A percentile compares a stretch with the other conserved stretches of the same genome.
Conservation (phyloP, 30 jellyfish, hydroid and myxozoan species). For the Hydractinia symbiolongicarpus region DNA sequence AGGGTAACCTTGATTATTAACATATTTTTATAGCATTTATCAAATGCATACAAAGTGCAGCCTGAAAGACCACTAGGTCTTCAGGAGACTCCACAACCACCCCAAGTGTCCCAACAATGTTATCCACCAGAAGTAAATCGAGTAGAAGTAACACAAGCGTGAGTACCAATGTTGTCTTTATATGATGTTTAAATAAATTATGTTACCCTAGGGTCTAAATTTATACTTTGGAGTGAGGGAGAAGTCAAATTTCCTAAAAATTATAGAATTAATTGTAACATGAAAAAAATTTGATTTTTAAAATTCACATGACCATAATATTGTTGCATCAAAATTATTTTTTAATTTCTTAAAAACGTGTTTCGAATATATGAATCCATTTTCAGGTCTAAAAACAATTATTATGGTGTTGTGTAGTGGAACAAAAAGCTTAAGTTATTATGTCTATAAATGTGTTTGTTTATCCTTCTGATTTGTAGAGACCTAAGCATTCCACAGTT, state of each 20-base stretch:
- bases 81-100: slow-evolving; percentile 41
- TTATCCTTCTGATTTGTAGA: slow-evolving; percentile 45
- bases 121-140: slow-evolving; percentile 70
- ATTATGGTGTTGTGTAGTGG: too few species aligned
- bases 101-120: slow-evolving; percentile 55
- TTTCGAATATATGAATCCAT: too few species aligned
- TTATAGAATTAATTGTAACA: too few species aligned
- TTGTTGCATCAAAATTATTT: too few species aligned
- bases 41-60: slow-evolving; percentile 47
- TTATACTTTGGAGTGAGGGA: neutral
- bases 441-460: too few species aligned
- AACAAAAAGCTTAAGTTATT: too few species aligned
- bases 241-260: too few species aligned
- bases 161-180: slow-evolving; percentile 24
- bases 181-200: neutral
- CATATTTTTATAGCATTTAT: slow-evolving; percentile 34
- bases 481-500: slow-evolving; percentile 81
- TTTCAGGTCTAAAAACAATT: too few species aligned
- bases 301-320: too few species aligned
- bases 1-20: too few species aligned
- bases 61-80: slow-evolving; percentile 63
- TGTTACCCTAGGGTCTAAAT: neutral
- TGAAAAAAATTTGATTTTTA: too few species aligned
- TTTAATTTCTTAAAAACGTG: too few species aligned
- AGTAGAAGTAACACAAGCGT: slow-evolving; percentile 77